These are phyloP conservation scores for Lysandra coridon DNA, from an alignment of 2,888 invertebrate genomes.

Conservation along the genomic window DNA sequence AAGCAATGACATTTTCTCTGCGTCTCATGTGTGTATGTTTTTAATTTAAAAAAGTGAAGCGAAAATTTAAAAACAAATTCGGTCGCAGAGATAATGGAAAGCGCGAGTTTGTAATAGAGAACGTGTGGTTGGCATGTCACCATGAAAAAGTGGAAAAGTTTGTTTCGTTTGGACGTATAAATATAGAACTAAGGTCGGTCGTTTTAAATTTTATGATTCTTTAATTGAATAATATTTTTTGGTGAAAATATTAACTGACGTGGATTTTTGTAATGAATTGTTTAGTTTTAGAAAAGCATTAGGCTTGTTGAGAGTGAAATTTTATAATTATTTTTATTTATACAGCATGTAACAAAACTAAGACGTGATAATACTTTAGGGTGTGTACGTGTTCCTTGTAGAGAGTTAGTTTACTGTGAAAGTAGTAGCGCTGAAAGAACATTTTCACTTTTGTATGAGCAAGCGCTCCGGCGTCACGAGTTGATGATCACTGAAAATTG, in stretches of 20 bases:
- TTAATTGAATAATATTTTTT: not conserved
- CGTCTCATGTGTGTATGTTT: constrained; percentile 52
- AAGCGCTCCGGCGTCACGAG: too few relatives aligned
- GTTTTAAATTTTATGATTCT: constrained; percentile 12
- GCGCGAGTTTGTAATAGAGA: constrained; percentile 72
- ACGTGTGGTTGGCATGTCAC: constrained; percentile 73
- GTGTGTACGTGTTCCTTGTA: too few relatives aligned
- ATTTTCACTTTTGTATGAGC: too few relatives aligned
- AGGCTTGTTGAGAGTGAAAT: too few relatives aligned
- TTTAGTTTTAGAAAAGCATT: too few relatives aligned
- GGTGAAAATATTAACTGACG: not conserved
- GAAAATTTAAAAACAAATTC: constrained; percentile 71
- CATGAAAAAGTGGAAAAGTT: constrained; percentile 77
- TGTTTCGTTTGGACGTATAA: constrained; percentile 48
- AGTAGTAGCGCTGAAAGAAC: too few relatives aligned
- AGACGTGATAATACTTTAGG: too few relatives aligned
- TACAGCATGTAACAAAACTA: too few relatives aligned
- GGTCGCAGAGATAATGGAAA: constrained; percentile 73
- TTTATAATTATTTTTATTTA: too few relatives aligned
- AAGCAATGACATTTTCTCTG: constrained; percentile 44
- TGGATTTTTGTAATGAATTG: not conserved
- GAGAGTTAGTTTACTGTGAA: too few relatives aligned
- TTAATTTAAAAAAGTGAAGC: constrained; percentile 61
- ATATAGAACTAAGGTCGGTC: constrained; percentile 35
- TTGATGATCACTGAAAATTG: too few relatives aligned